Base-by-base conservation (phyloP, 2,888 invertebrate species). In the Cotesia congregata region DNA sequence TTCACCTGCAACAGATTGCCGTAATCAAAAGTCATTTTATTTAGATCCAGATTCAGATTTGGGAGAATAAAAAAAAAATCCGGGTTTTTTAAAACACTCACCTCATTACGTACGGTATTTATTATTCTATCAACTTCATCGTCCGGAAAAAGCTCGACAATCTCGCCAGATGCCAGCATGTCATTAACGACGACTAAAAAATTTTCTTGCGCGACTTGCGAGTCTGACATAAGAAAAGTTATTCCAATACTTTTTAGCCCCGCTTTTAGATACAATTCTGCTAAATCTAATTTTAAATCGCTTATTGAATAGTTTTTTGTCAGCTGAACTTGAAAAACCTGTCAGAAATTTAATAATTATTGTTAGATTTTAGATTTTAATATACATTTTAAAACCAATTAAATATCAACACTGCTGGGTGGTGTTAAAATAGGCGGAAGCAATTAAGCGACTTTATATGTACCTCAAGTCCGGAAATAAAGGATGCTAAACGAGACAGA, bases 181-280 rank as follows among this genome's bases (percentile, higher is more conserved):
- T 98, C 98, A 87, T 98, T 98, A 73, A 98, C 95, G 12, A 97
- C 91, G 3, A 98, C 98, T 50, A 98, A 91, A 90, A 97, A 98
- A 70, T 93, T 92, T 88, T 98, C 98, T 65, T 97, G 95, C 0
- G 97, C 94, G 0, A 98, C 94, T 90, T 98, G 98, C 0, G 97
- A 95, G 88, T 98, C 98, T 0, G 97, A 97, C 95, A 98, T 96
- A 20, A 98, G 89, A 89, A 97, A 98, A 78, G 97, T 94, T 67
- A 94, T 94, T 15, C 95, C 95, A 4, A 96, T 93, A 84, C 93
- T 94, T 89, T 97, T 98, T 62, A 97, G 87, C 0, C 97, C 98
- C 0, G 96, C 93, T 89, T 97, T 98, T 70, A 95, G 88, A 88
- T 98, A 98, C n/a, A 98, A 91, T 1, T 89, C 90, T 15, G 95